These are phyloP conservation scores for Mechanitis messenoides DNA, from an alignment of 2,888 invertebrate genomes.

Conservation along the genomic window DNA sequence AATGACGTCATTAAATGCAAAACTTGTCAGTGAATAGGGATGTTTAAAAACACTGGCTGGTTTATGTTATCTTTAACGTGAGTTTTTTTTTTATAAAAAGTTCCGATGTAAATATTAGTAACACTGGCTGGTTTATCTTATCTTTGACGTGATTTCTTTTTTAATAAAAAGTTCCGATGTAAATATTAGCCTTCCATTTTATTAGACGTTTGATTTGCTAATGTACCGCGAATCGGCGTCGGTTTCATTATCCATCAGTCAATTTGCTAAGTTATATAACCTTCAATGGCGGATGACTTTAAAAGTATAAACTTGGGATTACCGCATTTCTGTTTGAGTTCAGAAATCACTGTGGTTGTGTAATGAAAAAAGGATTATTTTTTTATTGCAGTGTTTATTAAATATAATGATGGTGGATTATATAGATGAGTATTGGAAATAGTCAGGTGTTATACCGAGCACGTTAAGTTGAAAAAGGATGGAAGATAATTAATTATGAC, in stretches of 20 bases:
- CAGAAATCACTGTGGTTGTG: no score
- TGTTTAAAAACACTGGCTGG: background rate
- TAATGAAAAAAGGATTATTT: no score
- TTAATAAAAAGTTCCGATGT: background rate
- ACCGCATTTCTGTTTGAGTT: no score
- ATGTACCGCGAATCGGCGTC: constrained; percentile 19
- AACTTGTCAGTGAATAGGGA: background rate
- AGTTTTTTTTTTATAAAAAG: background rate
- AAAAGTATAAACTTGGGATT: background rate
- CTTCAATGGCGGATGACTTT: background rate
- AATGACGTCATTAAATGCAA: no score
- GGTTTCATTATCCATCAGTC: constrained; percentile 25
- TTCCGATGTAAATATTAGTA: constrained; percentile 9
- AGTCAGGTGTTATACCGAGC: no score
- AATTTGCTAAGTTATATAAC: constrained; percentile 24
- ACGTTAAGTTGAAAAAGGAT: no score
- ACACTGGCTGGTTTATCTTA: background rate
- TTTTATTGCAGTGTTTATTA: no score
- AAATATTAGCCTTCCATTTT: constrained; percentile 16
- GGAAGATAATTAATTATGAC: no score
- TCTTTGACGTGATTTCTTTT: background rate
- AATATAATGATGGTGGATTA: no score
- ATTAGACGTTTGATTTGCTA: constrained; percentile 26
- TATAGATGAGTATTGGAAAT: no score
- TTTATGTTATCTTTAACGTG: background rate